Conservation (phyloP, 1,140 invertebrate species). For the Paracyclopina nana region DNA sequence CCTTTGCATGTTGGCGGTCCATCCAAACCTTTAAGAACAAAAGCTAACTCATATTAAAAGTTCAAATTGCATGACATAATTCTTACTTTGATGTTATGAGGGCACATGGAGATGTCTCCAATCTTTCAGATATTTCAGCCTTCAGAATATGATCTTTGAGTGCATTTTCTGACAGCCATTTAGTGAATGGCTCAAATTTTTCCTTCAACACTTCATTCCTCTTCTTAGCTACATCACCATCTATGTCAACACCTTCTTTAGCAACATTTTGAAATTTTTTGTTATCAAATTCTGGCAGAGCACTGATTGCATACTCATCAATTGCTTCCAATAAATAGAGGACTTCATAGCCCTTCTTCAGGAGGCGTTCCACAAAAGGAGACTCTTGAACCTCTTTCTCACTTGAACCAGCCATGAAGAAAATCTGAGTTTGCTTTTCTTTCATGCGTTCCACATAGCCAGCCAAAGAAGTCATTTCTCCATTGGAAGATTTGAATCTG, state of each 20-base stretch:
- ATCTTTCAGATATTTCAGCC: conserved; percentile 65
- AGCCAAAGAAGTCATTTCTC: conserved; percentile 47
- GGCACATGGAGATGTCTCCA: conserved; percentile 82
- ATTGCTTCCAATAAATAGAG: conserved; percentile 87
- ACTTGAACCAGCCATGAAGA: conserved; percentile 79
- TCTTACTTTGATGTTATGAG: conserved; percentile 85
- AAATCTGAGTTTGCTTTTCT: conserved; percentile 82
- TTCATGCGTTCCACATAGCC: conserved; percentile 94
- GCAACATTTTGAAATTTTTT: conserved; percentile 99
- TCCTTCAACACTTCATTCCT: conserved; percentile 54
- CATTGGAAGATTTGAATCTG: conserved; percentile 66
- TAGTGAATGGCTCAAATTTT: conserved; percentile 69
- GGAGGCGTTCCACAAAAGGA: conserved; percentile 82
- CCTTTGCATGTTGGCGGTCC: conserved; percentile 50
- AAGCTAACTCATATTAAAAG: too few species aligned
- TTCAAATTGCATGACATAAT: too few species aligned
- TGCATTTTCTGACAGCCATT: conserved; percentile 68
- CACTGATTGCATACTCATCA: conserved; percentile 92
- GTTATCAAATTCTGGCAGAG: conserved; percentile 93
- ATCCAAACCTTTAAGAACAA: conserved; percentile 42
- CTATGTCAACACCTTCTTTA: conserved; percentile 83
- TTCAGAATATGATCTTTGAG: conserved; percentile 64
- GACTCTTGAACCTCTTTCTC: conserved; percentile 71
- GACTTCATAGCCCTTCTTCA: conserved; percentile 90
- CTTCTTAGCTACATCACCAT: conserved; percentile 54